Conservation (phyloP, 37 sponge, comb jelly and placozoan genomes). For the Mnemiopsis leidyi region DNA sequence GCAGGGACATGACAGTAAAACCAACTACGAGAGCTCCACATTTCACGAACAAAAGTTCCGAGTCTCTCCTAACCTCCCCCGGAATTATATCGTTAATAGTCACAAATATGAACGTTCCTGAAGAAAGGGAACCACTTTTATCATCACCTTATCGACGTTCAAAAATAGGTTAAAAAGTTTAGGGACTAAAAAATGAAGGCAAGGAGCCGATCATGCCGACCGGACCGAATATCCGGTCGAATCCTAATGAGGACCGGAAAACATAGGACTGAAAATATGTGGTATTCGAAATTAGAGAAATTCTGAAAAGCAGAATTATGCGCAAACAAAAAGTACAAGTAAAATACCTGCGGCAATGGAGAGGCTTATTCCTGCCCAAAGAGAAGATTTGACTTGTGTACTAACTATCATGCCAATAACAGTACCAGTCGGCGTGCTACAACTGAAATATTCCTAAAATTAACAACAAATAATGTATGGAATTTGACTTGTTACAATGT, state of each 20-base stretch:
- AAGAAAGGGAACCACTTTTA: not conserved
- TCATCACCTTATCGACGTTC: too few species aligned
- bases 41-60: not conserved
- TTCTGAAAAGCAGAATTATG: too few species aligned
- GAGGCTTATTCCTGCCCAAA: constrained; percentile 32
- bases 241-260: too few species aligned
- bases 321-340: too few species aligned
- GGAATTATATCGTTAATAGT: constrained; percentile 59
- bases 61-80: not conserved
- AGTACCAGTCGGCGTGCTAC: constrained; percentile 32
- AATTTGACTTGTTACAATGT: too few species aligned
- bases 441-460: constrained; percentile 39
- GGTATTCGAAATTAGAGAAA: too few species aligned
- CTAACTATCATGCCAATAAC: not conserved
- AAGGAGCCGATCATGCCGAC: too few species aligned
- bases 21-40: not conserved
- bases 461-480: too few species aligned
- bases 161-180: too few species aligned
- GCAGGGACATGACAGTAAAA: constrained; percentile 15
- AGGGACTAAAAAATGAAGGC: too few species aligned
- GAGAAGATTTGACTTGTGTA: not conserved
- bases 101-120: constrained; percentile 64
- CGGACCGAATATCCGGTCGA: too few species aligned
- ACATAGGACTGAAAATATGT: too few species aligned
- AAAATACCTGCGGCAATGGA: constrained; percentile 65